Base-by-base conservation (phyloP, 2,113 vertebrate species). In the Okapia johnstoni region DNA sequence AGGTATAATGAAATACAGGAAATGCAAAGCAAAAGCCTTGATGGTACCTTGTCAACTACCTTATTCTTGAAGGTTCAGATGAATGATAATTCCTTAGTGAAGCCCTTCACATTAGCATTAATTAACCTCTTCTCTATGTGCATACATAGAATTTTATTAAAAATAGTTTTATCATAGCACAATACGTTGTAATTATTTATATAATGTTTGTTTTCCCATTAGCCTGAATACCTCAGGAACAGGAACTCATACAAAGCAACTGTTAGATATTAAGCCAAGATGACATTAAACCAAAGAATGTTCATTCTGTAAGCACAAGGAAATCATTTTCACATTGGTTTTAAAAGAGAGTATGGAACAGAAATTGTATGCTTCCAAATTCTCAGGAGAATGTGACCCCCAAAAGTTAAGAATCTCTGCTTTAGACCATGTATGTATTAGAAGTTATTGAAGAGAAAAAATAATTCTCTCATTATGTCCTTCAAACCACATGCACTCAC, bases 41-140 rank as follows among this genome's bases (percentile, higher is more conserved):
- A 85, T 46, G 58, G 70, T 40, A 50, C 16, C 57, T 80, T 40
- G 61, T 93, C 58, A 94, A 76, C 15, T 50, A 28, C 13, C 54
- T 96, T 84, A 96, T 83, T 85, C 14, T 96, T 90, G 26, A 97
- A 94, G 58, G 52, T 30, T 94, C 46, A 93, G 15, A 15, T 93
- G 87, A 66, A 91, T 66, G 90, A 94, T 58, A 91, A 90, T 40
- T 93, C 58, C 79, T 85, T 81, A 85, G 15, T 60, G 50, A 91
- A 93, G 84, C 21, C 15, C 12, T 89, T 58, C 17, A 80, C 16
- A 30, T 58, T 76, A 92, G 28, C 54, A 96, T 36, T 73, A 77
- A 85, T 70, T 94, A 52, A 63, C 50, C 14, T 88, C 76, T 54
- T 57, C 12, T 13, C 43, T 63, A 79, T 43, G 11, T 87, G 36